Percentiles rank a stretch among this genome's conserved stretches.
Evolutionary conservation across 2,113 vertebrate genomes (phyloP).

Genomic region (Charadrius vociferus): DNA sequence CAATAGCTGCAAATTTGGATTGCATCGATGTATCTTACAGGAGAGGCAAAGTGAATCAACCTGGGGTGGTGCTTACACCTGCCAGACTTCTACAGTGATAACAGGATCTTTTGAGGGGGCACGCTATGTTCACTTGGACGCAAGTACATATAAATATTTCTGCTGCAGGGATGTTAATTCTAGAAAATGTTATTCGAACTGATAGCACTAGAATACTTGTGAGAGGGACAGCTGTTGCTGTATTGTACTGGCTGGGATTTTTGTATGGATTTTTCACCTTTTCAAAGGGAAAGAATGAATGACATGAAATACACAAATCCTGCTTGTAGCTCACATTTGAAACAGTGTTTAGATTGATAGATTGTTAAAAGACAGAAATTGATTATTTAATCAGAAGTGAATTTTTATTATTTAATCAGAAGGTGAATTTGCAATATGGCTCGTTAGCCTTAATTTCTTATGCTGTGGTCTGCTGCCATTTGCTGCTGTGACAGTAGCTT

Average conservation of each 20-base stretch:
- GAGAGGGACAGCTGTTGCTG: background rate
- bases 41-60: background rate
- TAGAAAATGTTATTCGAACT: background rate
- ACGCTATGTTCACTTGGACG: fast-evolving
- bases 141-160: background rate
- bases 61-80: background rate
- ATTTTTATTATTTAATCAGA: background rate
- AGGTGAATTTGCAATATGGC: background rate
- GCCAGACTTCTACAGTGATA: background rate
- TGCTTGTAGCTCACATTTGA: background rate
- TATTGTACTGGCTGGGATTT: background rate
- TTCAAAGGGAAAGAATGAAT: background rate
- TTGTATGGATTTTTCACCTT: background rate
- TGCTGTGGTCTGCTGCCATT: background rate
- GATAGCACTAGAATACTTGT: background rate
- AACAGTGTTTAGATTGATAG: background rate
- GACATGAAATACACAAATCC: background rate
- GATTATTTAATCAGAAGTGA: background rate
- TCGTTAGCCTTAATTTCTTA: background rate
- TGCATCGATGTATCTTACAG: background rate
- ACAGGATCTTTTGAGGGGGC: background rate
- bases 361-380: background rate
- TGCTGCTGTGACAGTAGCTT: background rate
- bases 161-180: background rate
- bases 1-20: slow-evolving; percentile 7